Conservation (phyloP, 2,113 vertebrate species). For the Gymnarchus niloticus region DNA sequence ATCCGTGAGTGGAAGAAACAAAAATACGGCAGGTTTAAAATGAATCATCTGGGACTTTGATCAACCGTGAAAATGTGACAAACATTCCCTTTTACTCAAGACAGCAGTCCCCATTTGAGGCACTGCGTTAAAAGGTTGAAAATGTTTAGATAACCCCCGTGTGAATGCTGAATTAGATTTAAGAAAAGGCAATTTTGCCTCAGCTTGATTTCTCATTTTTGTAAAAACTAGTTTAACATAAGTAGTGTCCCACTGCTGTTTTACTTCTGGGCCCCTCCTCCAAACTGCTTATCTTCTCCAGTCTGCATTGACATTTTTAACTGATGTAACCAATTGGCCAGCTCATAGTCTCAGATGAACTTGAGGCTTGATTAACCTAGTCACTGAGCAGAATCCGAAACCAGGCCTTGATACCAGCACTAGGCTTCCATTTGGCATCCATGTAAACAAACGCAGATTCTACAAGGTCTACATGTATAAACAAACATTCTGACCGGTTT, state of each 20-base stretch:
- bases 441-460: neutral
- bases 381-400: neutral
- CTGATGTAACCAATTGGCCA: neutral
- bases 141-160: neutral
- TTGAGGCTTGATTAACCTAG: no score
- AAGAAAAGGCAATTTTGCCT: neutral
- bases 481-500: neutral
- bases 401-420: neutral
- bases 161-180: neutral
- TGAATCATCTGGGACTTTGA: neutral
- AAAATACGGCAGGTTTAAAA: neutral
- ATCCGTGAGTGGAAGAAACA: neutral
- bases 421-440: neutral
- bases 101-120: neutral
- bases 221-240: neutral
- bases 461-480: constrained; percentile 12
- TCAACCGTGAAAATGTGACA: neutral
- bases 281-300: neutral
- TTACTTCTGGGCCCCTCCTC: neutral
- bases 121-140: neutral
- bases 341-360: neutral
- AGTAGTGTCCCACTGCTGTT: neutral
- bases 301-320: neutral
- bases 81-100: neutral
- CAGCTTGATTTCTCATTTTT: neutral